Conservation (phyloP, 2,888 invertebrate genomes). For the Rhagonycha fulva region DNA sequence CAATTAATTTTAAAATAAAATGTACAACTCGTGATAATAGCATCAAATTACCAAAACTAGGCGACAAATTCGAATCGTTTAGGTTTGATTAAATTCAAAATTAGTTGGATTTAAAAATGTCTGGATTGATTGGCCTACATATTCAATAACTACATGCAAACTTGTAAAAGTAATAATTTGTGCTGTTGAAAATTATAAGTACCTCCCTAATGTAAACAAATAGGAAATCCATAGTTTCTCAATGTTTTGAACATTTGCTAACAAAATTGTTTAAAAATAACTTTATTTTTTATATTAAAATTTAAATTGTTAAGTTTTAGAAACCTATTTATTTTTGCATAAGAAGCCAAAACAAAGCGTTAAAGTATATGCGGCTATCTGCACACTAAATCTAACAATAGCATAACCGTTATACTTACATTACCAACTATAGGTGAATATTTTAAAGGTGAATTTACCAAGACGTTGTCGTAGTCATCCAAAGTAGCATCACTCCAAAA, state of each 20-base stretch:
- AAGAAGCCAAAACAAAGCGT: constrained; percentile 15
- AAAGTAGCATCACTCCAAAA: constrained; percentile 59
- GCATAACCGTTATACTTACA: constrained; percentile 48
- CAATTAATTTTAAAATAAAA: too few relatives aligned
- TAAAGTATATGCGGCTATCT: neutral
- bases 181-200: neutral
- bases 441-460: constrained; percentile 52
- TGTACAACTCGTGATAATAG: too few relatives aligned
- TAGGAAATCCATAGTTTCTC: neutral
- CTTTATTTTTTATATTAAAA: neutral
- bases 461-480: constrained; percentile 52
- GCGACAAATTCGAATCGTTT: neutral
- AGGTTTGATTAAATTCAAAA: neutral
- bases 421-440: constrained; percentile 51
- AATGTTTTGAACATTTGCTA: too few relatives aligned
- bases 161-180: too few relatives aligned
- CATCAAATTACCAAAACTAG: too few relatives aligned
- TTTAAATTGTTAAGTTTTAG: neutral
- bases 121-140: neutral
- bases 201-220: neutral
- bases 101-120: neutral
- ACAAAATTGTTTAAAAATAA: too few relatives aligned
- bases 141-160: neutral
- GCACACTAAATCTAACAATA: constrained; percentile 3
- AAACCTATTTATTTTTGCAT: neutral